Evolutionary conservation across 2,888 invertebrate species (phyloP).

Genomic region (Macaria notata): DNA sequence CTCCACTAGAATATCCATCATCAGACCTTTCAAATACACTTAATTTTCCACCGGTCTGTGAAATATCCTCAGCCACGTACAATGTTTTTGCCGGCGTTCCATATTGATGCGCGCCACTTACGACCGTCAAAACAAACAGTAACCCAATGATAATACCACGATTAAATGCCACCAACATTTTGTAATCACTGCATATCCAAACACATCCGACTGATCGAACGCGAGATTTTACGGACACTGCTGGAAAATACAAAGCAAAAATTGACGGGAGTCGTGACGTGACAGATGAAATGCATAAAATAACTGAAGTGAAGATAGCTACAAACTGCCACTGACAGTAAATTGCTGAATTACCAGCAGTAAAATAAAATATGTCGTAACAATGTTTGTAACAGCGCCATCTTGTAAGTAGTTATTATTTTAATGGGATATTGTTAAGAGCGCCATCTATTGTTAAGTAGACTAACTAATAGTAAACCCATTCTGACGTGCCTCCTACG

Average conservation of each 20-base stretch:
- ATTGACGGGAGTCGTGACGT: conserved; percentile 4
- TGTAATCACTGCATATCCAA: conserved; percentile 71
- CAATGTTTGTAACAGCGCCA: too few species aligned
- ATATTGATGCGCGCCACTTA: conserved; percentile 53
- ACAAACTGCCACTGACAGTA: too few species aligned
- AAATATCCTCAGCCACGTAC: conserved; percentile 61
- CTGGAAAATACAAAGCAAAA: conserved; percentile 34
- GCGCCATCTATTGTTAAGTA: too few species aligned
- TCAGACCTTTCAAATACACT: conserved; percentile 59
- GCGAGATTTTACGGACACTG: conserved; percentile 54
- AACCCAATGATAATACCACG: conserved; percentile 55
- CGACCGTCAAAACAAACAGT: conserved; percentile 56
- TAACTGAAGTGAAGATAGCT: background rate
- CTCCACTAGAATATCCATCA: conserved; percentile 40
- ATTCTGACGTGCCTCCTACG: too few species aligned
- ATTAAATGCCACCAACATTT: conserved; percentile 70
- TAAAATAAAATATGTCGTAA: too few species aligned
- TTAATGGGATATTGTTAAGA: too few species aligned
- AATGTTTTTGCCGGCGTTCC: conserved; percentile 55
- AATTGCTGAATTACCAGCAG: too few species aligned
- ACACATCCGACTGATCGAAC: conserved; percentile 52
- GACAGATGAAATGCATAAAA: conserved; percentile 8
- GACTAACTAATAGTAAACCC: too few species aligned
- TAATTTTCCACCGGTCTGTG: conserved; percentile 45
- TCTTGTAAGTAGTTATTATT: too few species aligned